Evolutionary conservation across 2,113 vertebrate genomes (phyloP).

Genomic region (Aphyosemion australe): DNA sequence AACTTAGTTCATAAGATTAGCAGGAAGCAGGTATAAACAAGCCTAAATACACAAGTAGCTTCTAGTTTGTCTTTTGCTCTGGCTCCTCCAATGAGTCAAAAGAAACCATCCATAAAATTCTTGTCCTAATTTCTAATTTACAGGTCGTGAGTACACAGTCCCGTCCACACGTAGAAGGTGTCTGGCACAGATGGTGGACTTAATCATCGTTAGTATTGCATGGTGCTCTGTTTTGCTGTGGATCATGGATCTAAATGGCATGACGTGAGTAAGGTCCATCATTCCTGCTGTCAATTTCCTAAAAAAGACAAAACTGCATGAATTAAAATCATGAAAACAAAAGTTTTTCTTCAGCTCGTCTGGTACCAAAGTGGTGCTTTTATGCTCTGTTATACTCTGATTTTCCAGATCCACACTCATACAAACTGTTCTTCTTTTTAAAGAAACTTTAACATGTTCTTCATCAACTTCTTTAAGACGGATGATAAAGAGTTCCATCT

Average conservation of each 20-base stretch:
- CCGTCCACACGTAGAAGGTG: slow-evolving; percentile 91
- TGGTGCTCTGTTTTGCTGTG: slow-evolving; percentile 90
- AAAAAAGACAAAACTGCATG: not conserved
- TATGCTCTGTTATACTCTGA: no score
- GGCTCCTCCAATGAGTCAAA: not conserved
- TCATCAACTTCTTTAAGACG: slow-evolving; percentile 87
- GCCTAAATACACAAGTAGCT: slow-evolving; percentile 35
- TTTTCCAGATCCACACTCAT: not conserved
- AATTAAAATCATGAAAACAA: not conserved
- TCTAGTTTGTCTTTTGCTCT: not conserved
- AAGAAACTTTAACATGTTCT: slow-evolving; percentile 94
- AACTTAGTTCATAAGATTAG: slow-evolving; percentile 33
- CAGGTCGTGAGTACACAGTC: slow-evolving; percentile 91
- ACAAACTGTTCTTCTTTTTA: slow-evolving; percentile 40
- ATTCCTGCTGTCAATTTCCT: no score
- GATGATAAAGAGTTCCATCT: no score
- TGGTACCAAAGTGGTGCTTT: no score
- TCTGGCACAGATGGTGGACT: slow-evolving; percentile 94
- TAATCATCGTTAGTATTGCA: no score
- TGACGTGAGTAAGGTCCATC: slow-evolving; percentile 86
- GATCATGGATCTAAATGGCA: slow-evolving; percentile 95
- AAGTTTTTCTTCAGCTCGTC: no score
- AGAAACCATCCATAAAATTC: no score
- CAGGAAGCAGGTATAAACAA: slow-evolving; percentile 24
- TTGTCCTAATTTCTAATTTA: not conserved